Percentiles rank a stretch among this genome's conserved stretches.
Evolutionary conservation across 2,113 vertebrate genomes (phyloP).

Genomic region (Chloropsis hardwickii): DNA sequence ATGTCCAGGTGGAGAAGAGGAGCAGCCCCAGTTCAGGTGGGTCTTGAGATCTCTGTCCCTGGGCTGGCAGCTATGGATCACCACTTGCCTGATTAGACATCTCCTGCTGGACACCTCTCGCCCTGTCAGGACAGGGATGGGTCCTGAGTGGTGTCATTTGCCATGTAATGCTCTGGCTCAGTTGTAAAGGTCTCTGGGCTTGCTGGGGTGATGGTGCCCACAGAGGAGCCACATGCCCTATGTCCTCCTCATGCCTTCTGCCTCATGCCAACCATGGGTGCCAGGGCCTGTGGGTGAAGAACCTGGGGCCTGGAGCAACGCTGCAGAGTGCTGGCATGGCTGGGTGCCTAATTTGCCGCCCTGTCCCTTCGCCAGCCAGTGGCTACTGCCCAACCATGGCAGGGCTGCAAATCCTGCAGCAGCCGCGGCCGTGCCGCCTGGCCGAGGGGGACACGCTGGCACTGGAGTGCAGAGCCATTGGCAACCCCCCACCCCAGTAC

Average conservation of each 20-base stretch:
- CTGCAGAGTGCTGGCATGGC: neutral
- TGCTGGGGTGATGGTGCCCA: neutral
- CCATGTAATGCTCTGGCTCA: neutral
- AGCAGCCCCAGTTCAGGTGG: constrained; percentile 68
- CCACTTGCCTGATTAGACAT: neutral
- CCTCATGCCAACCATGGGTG: neutral
- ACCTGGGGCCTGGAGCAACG: neutral
- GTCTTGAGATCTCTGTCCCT: neutral
- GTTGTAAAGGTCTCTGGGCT: neutral
- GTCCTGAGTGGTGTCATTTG: neutral
- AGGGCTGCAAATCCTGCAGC: constrained; percentile 67
- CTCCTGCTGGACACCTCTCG: fast-evolving
- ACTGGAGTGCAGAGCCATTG: constrained; percentile 75
- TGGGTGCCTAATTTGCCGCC: neutral
- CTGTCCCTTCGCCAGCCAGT: constrained; percentile 30
- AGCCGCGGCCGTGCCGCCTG: constrained; percentile 65
- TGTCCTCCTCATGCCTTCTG: neutral
- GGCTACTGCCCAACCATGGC: constrained; percentile 59
- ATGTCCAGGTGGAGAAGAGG: constrained; percentile 51
- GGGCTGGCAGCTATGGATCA: neutral
- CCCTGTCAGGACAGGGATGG: fast-evolving
- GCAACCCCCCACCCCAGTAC: constrained; percentile 81
- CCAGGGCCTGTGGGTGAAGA: neutral
- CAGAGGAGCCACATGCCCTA: neutral
- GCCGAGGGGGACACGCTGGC: constrained; percentile 75